Conservation (phyloP, 2,797 vertebrate species). For the Macropus fuliginosus region DNA sequence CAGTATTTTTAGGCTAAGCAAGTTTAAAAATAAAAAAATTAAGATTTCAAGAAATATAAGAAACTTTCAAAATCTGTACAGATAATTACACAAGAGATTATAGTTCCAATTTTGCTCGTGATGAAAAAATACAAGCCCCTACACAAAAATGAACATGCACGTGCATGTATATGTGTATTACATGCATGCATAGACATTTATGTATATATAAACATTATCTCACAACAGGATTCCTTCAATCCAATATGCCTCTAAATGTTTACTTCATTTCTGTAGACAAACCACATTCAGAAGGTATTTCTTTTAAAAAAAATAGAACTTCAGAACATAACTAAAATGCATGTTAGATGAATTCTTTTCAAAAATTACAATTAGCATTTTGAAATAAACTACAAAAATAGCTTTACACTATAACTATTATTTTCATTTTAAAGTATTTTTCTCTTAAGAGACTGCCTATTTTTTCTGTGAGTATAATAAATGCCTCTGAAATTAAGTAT, state of each 20-base stretch:
- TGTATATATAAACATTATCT: accelerated
- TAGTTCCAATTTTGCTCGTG: neutral
- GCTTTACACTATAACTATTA: neutral
- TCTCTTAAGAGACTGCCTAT: neutral
- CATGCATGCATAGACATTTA: neutral
- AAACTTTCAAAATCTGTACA: neutral
- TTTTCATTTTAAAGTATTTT: slow-evolving; percentile 36
- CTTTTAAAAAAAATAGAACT: neutral
- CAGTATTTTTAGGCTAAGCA: neutral
- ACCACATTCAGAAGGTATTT: neutral
- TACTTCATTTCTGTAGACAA: neutral
- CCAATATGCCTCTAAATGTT: neutral
- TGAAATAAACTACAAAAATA: neutral
- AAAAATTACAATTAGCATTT: neutral
- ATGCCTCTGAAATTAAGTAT: slow-evolving; percentile 49
- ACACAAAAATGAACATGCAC: neutral
- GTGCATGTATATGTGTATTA: neutral
- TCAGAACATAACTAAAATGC: neutral
- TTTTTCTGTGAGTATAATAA: slow-evolving; percentile 52
- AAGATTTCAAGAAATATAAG: neutral
- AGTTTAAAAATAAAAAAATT: neutral
- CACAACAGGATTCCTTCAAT: neutral
- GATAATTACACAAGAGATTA: neutral
- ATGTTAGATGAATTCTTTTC: slow-evolving; percentile 2
- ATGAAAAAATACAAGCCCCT: neutral